A percentile compares a stretch with the other conserved stretches of the same genome.
Conservation (phyloP, 1,140 invertebrate species). For the Penaeus japonicus region DNA sequence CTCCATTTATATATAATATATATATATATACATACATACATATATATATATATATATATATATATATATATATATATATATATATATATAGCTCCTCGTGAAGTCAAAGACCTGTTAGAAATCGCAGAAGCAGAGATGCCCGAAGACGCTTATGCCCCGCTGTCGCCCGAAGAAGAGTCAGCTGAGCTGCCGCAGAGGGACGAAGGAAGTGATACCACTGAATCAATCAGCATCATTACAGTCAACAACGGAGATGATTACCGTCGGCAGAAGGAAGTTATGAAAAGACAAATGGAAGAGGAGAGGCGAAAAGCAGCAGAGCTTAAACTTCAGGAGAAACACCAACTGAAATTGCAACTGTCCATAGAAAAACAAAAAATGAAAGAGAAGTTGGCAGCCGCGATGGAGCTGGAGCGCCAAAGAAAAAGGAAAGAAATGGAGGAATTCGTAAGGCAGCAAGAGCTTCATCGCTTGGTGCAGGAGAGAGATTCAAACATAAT, state of each 20-base stretch:
- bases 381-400: constrained; percentile 13
- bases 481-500: too few relatives aligned
- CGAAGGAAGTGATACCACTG: too few relatives aligned
- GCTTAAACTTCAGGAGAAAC: neutral
- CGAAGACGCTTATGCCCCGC: constrained; percentile 32
- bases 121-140: constrained; percentile 46
- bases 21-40: too few relatives aligned
- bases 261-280: too few relatives aligned
- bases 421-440: neutral
- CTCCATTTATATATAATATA: too few relatives aligned
- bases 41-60: too few relatives aligned
- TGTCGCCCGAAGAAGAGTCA: neutral
- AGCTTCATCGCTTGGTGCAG: neutral
- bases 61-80: too few relatives aligned
- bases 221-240: too few relatives aligned
- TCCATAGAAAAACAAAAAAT: too few relatives aligned
- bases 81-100: too few relatives aligned
- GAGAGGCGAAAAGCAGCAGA: neutral
- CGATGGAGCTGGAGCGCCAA: neutral
- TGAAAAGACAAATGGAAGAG: too few relatives aligned
- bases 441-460: neutral
- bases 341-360: neutral
- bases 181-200: neutral
- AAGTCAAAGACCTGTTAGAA: constrained; percentile 35
- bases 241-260: too few relatives aligned